Conservation (phyloP, 1,140 invertebrate genomes). For the Listronotus bonariensis region DNA sequence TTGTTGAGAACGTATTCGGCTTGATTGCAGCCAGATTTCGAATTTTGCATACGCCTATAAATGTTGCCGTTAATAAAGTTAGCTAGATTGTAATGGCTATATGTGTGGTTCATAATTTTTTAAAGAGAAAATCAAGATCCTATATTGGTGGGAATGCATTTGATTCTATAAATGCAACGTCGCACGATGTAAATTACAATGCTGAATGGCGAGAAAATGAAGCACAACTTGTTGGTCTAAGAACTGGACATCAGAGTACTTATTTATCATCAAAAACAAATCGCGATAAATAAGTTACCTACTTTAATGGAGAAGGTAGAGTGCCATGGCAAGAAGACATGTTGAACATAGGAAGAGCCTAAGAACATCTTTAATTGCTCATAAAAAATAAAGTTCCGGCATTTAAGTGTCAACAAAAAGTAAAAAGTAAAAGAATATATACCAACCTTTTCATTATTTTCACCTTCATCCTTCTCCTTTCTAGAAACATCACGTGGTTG, state of each 20-base stretch:
- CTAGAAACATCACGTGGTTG: too few species aligned
- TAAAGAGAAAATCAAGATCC: background rate
- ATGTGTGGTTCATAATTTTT: slow-evolving; percentile 14
- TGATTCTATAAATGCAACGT: too few species aligned
- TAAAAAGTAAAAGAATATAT: background rate
- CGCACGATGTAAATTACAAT: background rate
- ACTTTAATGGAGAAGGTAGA: slow-evolving; percentile 1
- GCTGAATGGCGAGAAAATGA: background rate
- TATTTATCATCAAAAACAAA: background rate
- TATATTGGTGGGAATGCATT: slow-evolving; percentile 8
- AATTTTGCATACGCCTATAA: slow-evolving; percentile 2
- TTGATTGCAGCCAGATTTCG: slow-evolving; percentile 55
- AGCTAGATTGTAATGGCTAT: background rate
- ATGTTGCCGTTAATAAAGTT: slow-evolving; percentile 1
- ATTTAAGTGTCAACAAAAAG: too few species aligned
- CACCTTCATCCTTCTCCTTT: too few species aligned
- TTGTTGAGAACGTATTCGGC: slow-evolving; percentile 60
- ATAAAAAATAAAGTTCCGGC: too few species aligned
- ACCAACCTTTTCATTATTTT: too few species aligned
- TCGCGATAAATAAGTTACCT: slow-evolving; percentile 1
- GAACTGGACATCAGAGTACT: background rate
- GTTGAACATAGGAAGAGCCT: background rate
- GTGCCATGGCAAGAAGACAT: too few species aligned
- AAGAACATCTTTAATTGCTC: too few species aligned
- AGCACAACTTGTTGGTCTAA: background rate